A percentile compares a stretch with the other conserved stretches of the same genome.
Conservation (phyloP, 53 echinoderm and acorn worm genomes). For the Hippasteria phrygiana region DNA sequence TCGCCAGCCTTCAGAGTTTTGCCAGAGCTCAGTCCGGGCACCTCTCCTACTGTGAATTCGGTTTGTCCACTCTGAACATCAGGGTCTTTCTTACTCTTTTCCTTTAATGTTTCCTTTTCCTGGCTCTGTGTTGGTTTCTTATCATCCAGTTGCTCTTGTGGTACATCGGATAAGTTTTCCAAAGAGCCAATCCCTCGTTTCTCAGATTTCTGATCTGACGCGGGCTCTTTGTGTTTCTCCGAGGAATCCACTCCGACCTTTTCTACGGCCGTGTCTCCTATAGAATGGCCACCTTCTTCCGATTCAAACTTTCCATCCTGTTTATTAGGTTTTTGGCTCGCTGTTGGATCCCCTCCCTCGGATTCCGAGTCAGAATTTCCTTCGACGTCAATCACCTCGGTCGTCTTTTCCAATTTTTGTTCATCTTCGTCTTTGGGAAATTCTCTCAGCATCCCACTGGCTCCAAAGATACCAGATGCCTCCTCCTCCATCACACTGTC, state of each 20-base stretch:
- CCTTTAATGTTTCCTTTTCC: background rate
- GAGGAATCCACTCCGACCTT: background rate
- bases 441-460: slow-evolving; percentile 20
- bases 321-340: slow-evolving; percentile 2
- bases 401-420: background rate
- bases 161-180: background rate
- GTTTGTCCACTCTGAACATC: background rate
- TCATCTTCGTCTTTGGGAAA: background rate
- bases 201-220: background rate
- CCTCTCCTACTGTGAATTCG: background rate
- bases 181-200: background rate
- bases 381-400: slow-evolving; percentile 37
- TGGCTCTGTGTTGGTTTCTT: background rate
- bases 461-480: background rate
- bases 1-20: background rate
- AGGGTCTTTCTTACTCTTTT: background rate
- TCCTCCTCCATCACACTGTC: background rate
- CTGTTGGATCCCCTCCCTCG: background rate
- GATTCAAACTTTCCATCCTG: background rate
- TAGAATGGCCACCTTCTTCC: background rate
- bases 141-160: background rate
- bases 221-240: background rate
- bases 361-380: slow-evolving; percentile 12
- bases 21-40: background rate
- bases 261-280: background rate